Conservation (phyloP, 2,888 invertebrate species). For the Bellardia pandia region DNA sequence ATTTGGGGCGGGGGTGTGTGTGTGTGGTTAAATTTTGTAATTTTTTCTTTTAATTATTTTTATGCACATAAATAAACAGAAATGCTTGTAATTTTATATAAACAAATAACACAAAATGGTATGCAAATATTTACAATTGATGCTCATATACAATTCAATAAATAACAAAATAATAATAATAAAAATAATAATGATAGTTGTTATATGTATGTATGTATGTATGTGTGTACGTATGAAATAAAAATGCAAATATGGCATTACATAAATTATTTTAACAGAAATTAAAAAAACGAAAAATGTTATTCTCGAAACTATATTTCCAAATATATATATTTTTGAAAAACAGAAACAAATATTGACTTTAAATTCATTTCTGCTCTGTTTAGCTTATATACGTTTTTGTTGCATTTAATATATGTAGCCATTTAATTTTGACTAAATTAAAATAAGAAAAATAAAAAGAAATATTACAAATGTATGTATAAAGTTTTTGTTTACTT, state of each 20-base stretch:
- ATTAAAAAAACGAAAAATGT: not conserved
- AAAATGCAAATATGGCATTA: not conserved
- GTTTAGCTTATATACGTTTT: too few relatives aligned
- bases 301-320: too few relatives aligned
- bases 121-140: conserved; percentile 23
- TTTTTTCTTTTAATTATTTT: not conserved
- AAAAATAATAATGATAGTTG: conserved; percentile 15
- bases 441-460: too few relatives aligned
- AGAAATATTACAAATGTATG: not conserved
- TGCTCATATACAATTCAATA: conserved; percentile 42
- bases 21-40: not conserved
- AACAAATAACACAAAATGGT: not conserved
- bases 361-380: too few relatives aligned
- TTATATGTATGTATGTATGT: not conserved
- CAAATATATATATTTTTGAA: too few relatives aligned
- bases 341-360: too few relatives aligned
- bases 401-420: too few relatives aligned
- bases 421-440: too few relatives aligned
- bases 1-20: not conserved
- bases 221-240: not conserved
- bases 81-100: not conserved
- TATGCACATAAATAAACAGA: not conserved
- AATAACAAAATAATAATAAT: not conserved
- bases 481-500: conserved; percentile 84
- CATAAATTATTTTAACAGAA: not conserved